Evolutionary conservation across 2,797 vertebrate genomes (phyloP), one percentile per base, ranked within the genome.

Genomic region (Micropoecilia bifurca): DNA sequence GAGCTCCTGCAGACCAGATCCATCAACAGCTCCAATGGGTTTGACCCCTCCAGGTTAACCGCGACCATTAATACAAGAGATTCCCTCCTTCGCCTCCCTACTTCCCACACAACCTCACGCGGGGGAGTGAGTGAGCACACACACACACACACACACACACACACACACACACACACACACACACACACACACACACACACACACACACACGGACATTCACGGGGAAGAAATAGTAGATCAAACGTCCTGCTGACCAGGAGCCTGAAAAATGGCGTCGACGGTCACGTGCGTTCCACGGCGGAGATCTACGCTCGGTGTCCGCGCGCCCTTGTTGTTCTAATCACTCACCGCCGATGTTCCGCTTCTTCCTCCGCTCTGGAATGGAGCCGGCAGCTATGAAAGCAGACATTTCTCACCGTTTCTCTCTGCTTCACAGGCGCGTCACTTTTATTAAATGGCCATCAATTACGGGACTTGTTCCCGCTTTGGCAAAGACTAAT

Each of bases 21-120:
- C 96, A 97, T 99, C 97, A 98, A 95, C 95, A 95, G 92, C 95
- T 96, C 95, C 95, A 97, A 99, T 99, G 97, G 96, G 96, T 99
- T 98, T 98, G 98, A 99, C 98, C 98, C 96, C 94, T 95, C 90
- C 96, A 97, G 97, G 96, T 97, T 96, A 97, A 97, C 96, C 94
- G 92, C 95, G 96, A 95, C 95, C 97, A 98, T 99, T 97, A 97
- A 98, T 97, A 97, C 96, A 96, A 95, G 95, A 96, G 96, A 93
- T 92, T 85, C 85, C 88, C 90, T 88, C 87, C 90, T 80, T 77
- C 74, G 77, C 85, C 90, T 93, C 94, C 95, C 91, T 89, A 45
- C 88, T 85, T 90, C 90, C 90, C 78, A 82, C 83, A 85, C 87
- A 78, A 69, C 85, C 80, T 83, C 86, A 83, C 28, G 14, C 57